phyloP scores from a whole-genome alignment of 2,797 vertebrate species.

The Acanthis flammea region DNA sequence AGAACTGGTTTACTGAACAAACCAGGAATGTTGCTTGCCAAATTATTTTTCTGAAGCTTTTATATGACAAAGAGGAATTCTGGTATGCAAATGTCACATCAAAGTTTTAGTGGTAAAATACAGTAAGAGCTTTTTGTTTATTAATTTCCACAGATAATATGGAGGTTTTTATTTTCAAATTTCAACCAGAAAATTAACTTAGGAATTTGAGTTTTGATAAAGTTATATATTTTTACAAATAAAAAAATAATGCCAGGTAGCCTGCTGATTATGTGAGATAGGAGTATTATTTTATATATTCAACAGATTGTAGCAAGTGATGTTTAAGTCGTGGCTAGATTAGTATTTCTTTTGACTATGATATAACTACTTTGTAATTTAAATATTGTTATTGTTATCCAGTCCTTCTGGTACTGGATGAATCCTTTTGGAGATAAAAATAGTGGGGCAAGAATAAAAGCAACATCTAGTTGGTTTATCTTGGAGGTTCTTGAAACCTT shows the following conservation, averaged over 20 bases:
- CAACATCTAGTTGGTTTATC: background rate
- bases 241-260: background rate
- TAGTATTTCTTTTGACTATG: background rate
- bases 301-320: background rate
- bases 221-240: background rate
- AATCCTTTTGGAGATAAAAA: background rate
- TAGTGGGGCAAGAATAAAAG: background rate
- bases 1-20: background rate
- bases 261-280: background rate
- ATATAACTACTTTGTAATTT: background rate
- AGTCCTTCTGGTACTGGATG: background rate
- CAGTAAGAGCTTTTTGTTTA: background rate
- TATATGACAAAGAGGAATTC: background rate
- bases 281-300: background rate
- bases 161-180: background rate
- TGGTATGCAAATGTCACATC: background rate
- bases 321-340: background rate
- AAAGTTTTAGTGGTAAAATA: background rate
- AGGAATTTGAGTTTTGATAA: background rate
- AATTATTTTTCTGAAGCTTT: background rate
- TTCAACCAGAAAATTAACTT: background rate
- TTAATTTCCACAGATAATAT: background rate
- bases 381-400: background rate
- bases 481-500: background rate
- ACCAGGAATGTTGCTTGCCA: background rate